Percentiles rank a stretch among this genome's conserved stretches.
Evolutionary conservation across 64 coral and sea anemone species (phyloP).

Genomic region (Cladopsammia gracilis): DNA sequence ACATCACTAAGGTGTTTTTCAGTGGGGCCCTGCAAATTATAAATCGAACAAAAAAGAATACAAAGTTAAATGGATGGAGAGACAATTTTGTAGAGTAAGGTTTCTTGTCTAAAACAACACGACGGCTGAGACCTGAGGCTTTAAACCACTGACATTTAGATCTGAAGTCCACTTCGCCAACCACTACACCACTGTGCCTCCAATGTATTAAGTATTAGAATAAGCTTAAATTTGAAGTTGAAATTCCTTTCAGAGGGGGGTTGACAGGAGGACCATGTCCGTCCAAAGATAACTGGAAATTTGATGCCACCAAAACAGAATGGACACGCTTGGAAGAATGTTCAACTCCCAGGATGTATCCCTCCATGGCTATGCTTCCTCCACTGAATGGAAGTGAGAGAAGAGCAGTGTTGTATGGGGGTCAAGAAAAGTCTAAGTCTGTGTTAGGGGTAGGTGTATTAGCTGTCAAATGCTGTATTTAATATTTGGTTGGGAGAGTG

Average conservation of each 20-base stretch:
- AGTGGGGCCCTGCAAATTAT: no score
- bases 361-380: slow-evolving; percentile 94
- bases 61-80: no score
- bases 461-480: no score
- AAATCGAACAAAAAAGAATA: no score
- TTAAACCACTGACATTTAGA: no score
- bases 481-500: not conserved
- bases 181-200: no score
- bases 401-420: slow-evolving; percentile 93
- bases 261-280: slow-evolving; percentile 90
- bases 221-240: not conserved
- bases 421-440: slow-evolving; percentile 72
- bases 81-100: no score
- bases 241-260: slow-evolving; percentile 73
- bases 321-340: slow-evolving; percentile 82
- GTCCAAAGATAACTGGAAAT: slow-evolving; percentile 92
- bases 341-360: slow-evolving; percentile 79
- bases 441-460: slow-evolving; percentile 72
- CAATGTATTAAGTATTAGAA: not conserved
- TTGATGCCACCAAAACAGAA: slow-evolving; percentile 49
- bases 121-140: no score
- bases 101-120: no score
- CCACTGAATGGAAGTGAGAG: slow-evolving; percentile 50
- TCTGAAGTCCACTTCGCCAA: no score
- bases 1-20: no score